Percentiles rank a stretch among this genome's conserved stretches.
Conservation (phyloP, 1,140 invertebrate genomes). For the Zaprionus taronus region DNA sequence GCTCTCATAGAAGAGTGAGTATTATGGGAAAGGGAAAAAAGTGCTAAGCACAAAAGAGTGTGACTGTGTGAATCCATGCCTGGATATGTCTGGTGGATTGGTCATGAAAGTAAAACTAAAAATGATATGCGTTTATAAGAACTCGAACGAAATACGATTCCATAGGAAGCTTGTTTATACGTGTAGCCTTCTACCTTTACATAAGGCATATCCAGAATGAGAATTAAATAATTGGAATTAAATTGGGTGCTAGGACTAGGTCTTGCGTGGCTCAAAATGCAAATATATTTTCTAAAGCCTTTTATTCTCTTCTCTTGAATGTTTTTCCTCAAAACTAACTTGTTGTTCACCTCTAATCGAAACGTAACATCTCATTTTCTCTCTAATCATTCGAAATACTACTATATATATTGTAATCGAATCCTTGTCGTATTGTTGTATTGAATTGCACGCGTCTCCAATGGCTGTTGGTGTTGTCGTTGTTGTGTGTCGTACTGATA, state of each 20-base stretch:
- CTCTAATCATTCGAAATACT: constrained; percentile 44
- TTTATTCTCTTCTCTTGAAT: constrained; percentile 70
- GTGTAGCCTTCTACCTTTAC: neutral
- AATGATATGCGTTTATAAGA: neutral
- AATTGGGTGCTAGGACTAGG: constrained; percentile 2
- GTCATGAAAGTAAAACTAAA: neutral
- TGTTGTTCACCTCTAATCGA: constrained; percentile 10
- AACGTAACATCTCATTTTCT: constrained; percentile 45
- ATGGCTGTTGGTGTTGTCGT: constrained; percentile 61
- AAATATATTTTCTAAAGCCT: constrained; percentile 54
- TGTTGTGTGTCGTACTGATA: constrained; percentile 54
- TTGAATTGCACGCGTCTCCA: constrained; percentile 30
- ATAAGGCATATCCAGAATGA: constrained; percentile 25
- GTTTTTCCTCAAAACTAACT: constrained; percentile 51
- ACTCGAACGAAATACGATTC: neutral
- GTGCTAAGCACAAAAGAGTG: neutral
- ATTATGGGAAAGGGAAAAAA: constrained; percentile 27
- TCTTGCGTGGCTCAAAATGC: constrained; percentile 2
- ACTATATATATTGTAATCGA: constrained; percentile 11
- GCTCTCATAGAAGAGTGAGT: constrained; percentile 88
- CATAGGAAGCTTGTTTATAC: neutral
- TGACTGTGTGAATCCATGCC: constrained; percentile 9
- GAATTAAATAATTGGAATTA: neutral
- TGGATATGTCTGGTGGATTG: constrained; percentile 14
- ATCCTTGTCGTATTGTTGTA: constrained; percentile 62